A percentile compares a stretch with the other conserved stretches of the same genome.
phyloP scores from a whole-genome alignment of 2,797 vertebrate genomes.

The Bradypodion ventrale region DNA sequence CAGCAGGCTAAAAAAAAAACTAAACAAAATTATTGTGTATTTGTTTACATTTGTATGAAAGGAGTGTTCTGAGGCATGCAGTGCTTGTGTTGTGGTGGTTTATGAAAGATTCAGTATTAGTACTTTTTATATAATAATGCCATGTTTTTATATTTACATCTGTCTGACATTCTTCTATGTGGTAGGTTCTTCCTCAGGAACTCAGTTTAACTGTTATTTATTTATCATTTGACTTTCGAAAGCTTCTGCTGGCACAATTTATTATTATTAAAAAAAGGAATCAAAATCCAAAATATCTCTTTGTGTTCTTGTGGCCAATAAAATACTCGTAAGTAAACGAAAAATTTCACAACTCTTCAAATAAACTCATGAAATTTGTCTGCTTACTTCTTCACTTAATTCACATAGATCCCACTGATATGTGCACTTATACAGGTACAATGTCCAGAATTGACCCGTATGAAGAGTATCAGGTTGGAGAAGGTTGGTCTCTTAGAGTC shows the following conservation, averaged over 20 bases:
- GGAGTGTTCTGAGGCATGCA: conserved; percentile 86
- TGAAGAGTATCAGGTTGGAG: no score
- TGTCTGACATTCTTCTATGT: conserved; percentile 78
- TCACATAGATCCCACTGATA: no score
- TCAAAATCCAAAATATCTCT: conserved; percentile 51
- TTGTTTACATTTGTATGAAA: conserved; percentile 93
- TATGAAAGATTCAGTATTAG: conserved; percentile 93
- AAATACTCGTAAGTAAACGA: neutral
- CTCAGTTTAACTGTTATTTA: conserved; percentile 86
- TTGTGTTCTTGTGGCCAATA: conserved; percentile 26
- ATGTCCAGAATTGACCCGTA: no score
- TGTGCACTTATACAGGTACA: no score
- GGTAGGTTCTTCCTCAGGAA: conserved; percentile 86
- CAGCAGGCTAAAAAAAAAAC: conserved; percentile 74
- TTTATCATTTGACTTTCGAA: conserved; percentile 83
- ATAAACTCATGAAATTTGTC: neutral
- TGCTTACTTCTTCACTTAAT: neutral
- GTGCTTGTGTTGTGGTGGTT: conserved; percentile 88
- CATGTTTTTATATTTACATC: conserved; percentile 77
- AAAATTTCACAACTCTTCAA: neutral
- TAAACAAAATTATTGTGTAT: conserved; percentile 79
- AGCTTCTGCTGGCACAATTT: conserved; percentile 84
- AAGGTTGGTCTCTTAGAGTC: no score
- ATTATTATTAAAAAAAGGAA: conserved; percentile 80
- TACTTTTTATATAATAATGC: conserved; percentile 75